Evolutionary conservation across 2,888 invertebrate genomes (phyloP), one percentile per base, ranked within the genome.

Genomic region (Geotrupes spiniger): DNA sequence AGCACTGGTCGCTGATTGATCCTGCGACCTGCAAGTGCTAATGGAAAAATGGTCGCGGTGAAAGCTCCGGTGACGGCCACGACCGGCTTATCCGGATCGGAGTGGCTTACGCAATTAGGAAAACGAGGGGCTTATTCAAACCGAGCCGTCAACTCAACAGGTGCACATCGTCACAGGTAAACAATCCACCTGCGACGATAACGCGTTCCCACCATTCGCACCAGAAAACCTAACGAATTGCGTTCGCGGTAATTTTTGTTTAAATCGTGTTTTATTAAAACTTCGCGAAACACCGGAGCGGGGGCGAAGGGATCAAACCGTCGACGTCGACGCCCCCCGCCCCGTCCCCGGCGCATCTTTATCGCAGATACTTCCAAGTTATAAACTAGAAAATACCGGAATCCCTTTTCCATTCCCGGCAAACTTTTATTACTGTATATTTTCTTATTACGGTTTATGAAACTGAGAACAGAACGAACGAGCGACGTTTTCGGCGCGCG

Each of bases 41-140:
- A 21, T 21, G 21, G 21, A 21, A 21, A 21, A 21, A 21, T 21
- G 21, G 21, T 21, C 11, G 11, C 33, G 14, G 33, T 12, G 14
- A 33, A 33, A 33, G 15, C 33, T 9, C 10, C 33, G 33, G 33
- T 33, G 8, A 33, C 49, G 49, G 52, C 48, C 52, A 48, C 49
- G 45, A 44, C 36, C 47, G 46, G 57, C 54, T 54, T 55, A 55
- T 49, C 53, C 55, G 52, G 53, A 53, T 56, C 45, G 52, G 43
- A 41, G 45, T 42, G 39, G 58, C 54, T 58, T 56, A 58, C 45
- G 52, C 54, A 58, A 58, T 58, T 58, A 58, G 53, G 53, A 51
- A 48, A 41, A 46, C 53, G 50, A 41, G 17, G 41, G 49, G 49
- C 49, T 52, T 52, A 47, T 52, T 48, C 48, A 48, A 51, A 49